Evolutionary conservation across 1,140 invertebrate genomes (phyloP), one percentile per base, ranked within the genome.

Genomic region (Caenorhabditis briggsae): DNA sequence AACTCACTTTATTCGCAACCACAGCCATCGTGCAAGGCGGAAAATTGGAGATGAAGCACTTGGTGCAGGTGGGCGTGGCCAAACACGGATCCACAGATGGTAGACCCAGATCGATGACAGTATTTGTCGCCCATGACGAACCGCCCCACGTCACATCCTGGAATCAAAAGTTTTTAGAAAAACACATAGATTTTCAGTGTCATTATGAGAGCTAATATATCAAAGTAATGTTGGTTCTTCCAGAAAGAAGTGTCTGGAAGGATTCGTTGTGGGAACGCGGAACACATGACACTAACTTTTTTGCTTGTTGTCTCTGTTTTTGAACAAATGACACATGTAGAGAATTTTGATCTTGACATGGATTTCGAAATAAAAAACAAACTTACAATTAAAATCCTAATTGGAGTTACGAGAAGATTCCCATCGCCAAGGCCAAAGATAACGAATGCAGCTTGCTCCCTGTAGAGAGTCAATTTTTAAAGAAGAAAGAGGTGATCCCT

Each of bases 71-170:
- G 20, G 82, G 82, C 16, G 58, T 83, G 18, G 55, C 55, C 23
- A 83, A 23, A 33, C 82, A 83, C 5, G 53, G 43, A 43, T 83
- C 82, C 16, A 61, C n/a, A 25, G 70, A 20, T 5, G 70, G 70
- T 50, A 78, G 70, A 18, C 16, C 23, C n/a, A 78, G 14, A 23
- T 78, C 46, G 33, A 78, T 78, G 12, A 78, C 70, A 53, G 46
- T 78, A 9, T 46, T 78, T 78, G 70, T 78, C 3, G 70, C 70
- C 70, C 70, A 78, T 53, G 70, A 78, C 33, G 70, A 78, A 78
- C 55, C 82, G n/a, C 82, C 55, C 82, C 82, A 83, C 16, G 55
- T 83, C 55, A 83, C 82, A 43, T 83, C 82, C 82, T 83, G 82
- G 43, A 59, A 83, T 2, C n/a, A n/a, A n/a, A n/a, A n/a, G n/a